These are phyloP conservation scores for Antennarius striatus DNA, from an alignment of 2,113 vertebrate genomes.

Conservation along the genomic window DNA sequence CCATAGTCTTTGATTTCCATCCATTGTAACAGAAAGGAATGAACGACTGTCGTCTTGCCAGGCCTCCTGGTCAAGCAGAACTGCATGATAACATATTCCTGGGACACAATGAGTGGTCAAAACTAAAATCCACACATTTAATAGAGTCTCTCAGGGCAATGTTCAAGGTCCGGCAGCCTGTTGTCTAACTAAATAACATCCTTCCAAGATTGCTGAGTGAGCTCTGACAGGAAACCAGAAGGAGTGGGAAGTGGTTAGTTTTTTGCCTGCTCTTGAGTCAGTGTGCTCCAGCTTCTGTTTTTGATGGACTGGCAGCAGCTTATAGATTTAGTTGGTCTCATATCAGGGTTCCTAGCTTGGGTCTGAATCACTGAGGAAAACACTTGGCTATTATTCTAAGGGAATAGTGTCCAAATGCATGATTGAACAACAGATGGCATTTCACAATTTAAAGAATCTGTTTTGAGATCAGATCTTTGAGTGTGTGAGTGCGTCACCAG, in stretches of 20 bases:
- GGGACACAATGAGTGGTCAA: conserved; percentile 25
- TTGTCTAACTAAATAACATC: conserved; percentile 58
- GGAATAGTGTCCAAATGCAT: conserved; percentile 34
- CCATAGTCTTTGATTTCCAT: not conserved
- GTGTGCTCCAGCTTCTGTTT: conserved; percentile 43
- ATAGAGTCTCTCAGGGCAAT: conserved; percentile 47
- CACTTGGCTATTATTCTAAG: conserved; percentile 44
- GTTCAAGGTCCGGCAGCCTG: conserved; percentile 56
- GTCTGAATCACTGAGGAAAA: conserved; percentile 40
- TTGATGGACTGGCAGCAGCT: conserved; percentile 57
- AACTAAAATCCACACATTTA: conserved; percentile 37
- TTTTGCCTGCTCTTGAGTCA: conserved; percentile 42
- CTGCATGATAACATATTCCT: conserved; percentile 34
- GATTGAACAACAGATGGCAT: conserved; percentile 45
- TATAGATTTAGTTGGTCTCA: conserved; percentile 50
- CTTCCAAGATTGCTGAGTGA: conserved; percentile 22
- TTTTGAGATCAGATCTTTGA: conserved; percentile 31
- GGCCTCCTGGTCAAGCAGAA: conserved; percentile 40
- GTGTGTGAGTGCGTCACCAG: conserved; percentile 4
- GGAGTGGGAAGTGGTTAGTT: conserved; percentile 53
- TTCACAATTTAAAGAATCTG: conserved; percentile 26
- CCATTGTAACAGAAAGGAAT: conserved; percentile 1
- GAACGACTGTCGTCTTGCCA: conserved; percentile 9
- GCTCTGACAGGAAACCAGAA: conserved; percentile 31
- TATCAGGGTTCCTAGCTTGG: conserved; percentile 43